These are phyloP conservation scores for Lampris megalopsis DNA, from an alignment of 2,113 vertebrate genomes.

Conservation along the genomic window DNA sequence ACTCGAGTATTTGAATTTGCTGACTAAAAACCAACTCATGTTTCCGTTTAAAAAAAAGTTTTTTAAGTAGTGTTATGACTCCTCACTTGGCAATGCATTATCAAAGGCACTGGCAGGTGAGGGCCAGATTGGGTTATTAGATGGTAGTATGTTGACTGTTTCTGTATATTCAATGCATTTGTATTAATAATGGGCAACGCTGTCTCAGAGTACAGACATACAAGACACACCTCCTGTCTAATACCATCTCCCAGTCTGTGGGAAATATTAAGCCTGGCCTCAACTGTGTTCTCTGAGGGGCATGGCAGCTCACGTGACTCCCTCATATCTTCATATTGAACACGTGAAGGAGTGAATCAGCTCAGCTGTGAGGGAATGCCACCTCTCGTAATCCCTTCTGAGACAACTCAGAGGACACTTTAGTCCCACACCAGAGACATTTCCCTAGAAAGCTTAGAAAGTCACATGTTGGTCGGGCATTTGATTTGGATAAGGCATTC, in stretches of 20 bases:
- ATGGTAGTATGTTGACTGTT: not conserved
- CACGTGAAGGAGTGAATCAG: conserved; percentile 47
- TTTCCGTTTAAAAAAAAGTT: not conserved
- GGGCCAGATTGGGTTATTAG: conserved; percentile 7
- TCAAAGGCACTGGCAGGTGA: not conserved
- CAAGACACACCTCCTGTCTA: conserved; percentile 40
- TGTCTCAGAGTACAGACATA: conserved; percentile 13
- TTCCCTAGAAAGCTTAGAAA: conserved; percentile 55
- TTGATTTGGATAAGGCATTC: conserved; percentile 42
- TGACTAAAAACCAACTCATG: too few species aligned
- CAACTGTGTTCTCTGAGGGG: conserved; percentile 56
- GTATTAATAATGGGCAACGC: conserved; percentile 27
- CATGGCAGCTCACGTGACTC: conserved; percentile 65
- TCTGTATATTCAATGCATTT: conserved; percentile 1
- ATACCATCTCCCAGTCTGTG: conserved; percentile 1
- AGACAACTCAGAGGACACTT: conserved; percentile 28
- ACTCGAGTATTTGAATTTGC: not conserved
- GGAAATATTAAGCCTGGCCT: conserved; percentile 35
- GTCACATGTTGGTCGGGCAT: conserved; percentile 63
- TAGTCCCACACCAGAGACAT: conserved; percentile 13
- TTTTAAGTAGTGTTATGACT: not conserved
- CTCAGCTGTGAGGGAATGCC: conserved; percentile 47
- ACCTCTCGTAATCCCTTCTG: conserved; percentile 58
- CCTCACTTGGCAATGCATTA: not conserved
- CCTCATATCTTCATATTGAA: conserved; percentile 23